phyloP scores from a whole-genome alignment of 2,888 invertebrate species.

The Luperina nickerlii region DNA sequence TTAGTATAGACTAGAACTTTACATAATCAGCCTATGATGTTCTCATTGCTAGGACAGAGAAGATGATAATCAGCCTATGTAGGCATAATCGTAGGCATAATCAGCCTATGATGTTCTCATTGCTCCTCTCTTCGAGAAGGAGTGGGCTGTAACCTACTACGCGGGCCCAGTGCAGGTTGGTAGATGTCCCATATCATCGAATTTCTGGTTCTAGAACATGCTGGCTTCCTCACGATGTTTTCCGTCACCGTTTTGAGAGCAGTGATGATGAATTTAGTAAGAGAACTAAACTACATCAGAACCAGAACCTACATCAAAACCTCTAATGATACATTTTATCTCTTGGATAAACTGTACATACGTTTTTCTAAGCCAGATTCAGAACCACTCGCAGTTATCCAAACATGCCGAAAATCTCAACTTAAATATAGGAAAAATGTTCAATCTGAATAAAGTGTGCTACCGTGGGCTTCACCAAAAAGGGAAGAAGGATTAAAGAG shows the following conservation, averaged over 20 bases:
- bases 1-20: slow-evolving; percentile 36
- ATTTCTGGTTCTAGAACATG: neutral
- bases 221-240: no score
- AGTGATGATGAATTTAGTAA: neutral
- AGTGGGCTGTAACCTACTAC: neutral
- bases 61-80: no score
- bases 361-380: slow-evolving; percentile 57
- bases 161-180: neutral
- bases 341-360: slow-evolving; percentile 34
- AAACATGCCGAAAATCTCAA: slow-evolving; percentile 67
- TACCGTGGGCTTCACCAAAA: slow-evolving; percentile 77
- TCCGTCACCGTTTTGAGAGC: neutral
- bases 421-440: slow-evolving; percentile 72
- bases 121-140: neutral
- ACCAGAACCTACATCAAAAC: slow-evolving; percentile 21
- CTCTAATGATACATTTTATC: slow-evolving; percentile 24
- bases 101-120: neutral
- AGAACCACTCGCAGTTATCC: slow-evolving; percentile 60
- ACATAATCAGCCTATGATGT: neutral
- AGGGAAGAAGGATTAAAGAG: slow-evolving; percentile 86
- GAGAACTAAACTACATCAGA: neutral
- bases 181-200: neutral
- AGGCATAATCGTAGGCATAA: no score
- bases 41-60: no score
- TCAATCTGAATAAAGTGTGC: slow-evolving; percentile 80